phyloP scores from a whole-genome alignment of 2,797 vertebrate genomes.

The Cirrhinus molitorella region DNA sequence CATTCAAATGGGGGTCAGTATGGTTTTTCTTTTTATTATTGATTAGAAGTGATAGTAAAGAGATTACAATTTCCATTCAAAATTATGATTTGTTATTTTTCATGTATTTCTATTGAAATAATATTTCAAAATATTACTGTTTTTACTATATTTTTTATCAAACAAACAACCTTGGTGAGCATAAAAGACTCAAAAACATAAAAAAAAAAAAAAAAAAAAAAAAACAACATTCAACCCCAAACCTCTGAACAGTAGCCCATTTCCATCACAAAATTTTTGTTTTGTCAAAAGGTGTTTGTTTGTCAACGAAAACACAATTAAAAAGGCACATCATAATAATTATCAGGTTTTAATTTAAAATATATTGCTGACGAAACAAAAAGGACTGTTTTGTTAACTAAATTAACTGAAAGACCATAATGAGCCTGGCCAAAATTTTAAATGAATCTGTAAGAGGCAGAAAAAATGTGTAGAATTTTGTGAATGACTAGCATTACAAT shows the following conservation, averaged over 20 bases:
- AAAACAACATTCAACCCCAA: too few species aligned
- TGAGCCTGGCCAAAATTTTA: not conserved
- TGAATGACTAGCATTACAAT: constrained; percentile 27
- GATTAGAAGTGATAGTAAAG: too few species aligned
- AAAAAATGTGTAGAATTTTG: constrained; percentile 4
- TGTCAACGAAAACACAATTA: not conserved
- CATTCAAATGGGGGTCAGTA: not conserved
- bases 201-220: too few species aligned
- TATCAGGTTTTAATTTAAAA: not conserved
- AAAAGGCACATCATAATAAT: not conserved
- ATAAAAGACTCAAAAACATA: too few species aligned
- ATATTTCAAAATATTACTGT: not conserved
- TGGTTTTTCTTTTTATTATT: not conserved
- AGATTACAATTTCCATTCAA: too few species aligned
- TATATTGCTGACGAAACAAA: not conserved
- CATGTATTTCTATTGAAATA: not conserved
- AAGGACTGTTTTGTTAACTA: not conserved
- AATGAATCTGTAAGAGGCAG: not conserved
- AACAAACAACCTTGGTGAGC: not conserved
- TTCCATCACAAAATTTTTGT: too few species aligned
- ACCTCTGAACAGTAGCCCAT: not conserved
- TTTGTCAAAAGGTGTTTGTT: not conserved
- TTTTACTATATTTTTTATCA: not conserved
- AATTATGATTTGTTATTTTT: too few species aligned
- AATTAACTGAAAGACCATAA: not conserved